These are phyloP conservation scores for Calephelis perditalis DNA, from an alignment of 2,888 invertebrate species.

Conservation along the genomic window DNA sequence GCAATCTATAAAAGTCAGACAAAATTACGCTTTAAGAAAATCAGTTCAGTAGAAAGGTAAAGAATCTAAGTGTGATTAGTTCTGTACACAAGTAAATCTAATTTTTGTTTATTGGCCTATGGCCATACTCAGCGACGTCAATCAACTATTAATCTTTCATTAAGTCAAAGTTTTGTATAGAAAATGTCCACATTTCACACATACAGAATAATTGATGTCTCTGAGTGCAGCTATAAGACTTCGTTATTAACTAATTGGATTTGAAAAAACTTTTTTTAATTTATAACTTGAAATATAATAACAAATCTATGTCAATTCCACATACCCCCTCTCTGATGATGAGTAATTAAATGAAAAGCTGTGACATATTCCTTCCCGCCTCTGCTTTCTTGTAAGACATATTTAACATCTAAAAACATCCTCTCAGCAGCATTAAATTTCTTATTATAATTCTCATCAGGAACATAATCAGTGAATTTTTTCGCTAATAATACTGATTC, in stretches of 20 bases:
- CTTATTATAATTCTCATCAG: slow-evolving; percentile 64
- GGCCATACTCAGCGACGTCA: no score
- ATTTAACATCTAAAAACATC: slow-evolving; percentile 78
- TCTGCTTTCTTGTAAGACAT: slow-evolving; percentile 61
- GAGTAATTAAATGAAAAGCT: slow-evolving; percentile 81
- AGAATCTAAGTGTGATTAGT: no score
- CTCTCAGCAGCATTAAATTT: slow-evolving; percentile 76
- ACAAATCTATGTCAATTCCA: slow-evolving; percentile 10
- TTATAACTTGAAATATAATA: background rate
- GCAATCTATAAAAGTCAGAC: no score
- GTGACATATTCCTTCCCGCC: slow-evolving; percentile 66
- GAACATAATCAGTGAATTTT: slow-evolving; percentile 78
- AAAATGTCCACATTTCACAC: no score
- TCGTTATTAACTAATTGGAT: no score
- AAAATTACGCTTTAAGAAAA: no score
- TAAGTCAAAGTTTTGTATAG: no score
- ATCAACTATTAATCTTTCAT: no score
- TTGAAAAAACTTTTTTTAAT: background rate
- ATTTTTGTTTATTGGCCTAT: no score
- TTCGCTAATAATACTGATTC: slow-evolving; percentile 74
- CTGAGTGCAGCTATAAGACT: no score
- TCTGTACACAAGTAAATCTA: no score
- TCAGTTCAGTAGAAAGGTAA: no score
- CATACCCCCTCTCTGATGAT: slow-evolving; percentile 80
- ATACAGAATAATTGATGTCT: background rate